These are phyloP conservation scores for Mellivora capensis DNA, from an alignment of 2,113 vertebrate species.

Conservation along the genomic window DNA sequence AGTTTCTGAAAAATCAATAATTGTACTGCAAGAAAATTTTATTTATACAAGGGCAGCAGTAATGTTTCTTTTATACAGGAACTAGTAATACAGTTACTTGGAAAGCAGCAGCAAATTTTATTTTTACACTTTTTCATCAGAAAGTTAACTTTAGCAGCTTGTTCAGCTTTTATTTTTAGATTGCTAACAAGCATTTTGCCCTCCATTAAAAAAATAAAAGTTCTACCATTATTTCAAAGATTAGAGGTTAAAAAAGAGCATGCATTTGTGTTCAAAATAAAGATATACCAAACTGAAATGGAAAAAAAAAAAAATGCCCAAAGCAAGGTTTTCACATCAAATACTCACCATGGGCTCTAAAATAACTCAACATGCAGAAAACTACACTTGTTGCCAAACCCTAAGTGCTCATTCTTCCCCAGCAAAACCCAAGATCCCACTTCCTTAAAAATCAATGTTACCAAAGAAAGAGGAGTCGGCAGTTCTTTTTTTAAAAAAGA, in stretches of 20 bases:
- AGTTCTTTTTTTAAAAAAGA: not conserved
- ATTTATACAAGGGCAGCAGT: slow-evolving; percentile 2
- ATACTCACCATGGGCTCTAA: not conserved
- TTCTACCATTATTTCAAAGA: not conserved
- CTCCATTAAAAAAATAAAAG: not conserved
- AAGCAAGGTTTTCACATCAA: not conserved
- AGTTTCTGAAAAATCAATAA: slow-evolving; percentile 46
- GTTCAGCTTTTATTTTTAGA: slow-evolving; percentile 9
- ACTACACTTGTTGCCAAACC: not conserved
- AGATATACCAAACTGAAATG: not conserved
- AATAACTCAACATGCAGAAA: not conserved
- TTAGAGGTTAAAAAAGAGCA: slow-evolving; percentile 16
- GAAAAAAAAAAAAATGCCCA: not conserved
- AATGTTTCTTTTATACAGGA: slow-evolving; percentile 24
- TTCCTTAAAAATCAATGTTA: not conserved
- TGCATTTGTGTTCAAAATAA: not conserved
- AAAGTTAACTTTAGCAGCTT: slow-evolving; percentile 32
- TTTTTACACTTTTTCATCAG: slow-evolving; percentile 42
- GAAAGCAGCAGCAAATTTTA: not conserved
- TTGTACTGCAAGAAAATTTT: slow-evolving; percentile 11
- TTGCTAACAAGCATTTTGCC: slow-evolving; percentile 14
- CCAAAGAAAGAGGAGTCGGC: not conserved
- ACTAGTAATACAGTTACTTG: not conserved
- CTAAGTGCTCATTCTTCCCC: not conserved
- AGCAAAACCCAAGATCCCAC: not conserved